Evolutionary conservation across 92 coral and sea anemone species (phyloP).

Genomic region (Umimayanthus kanabou): DNA sequence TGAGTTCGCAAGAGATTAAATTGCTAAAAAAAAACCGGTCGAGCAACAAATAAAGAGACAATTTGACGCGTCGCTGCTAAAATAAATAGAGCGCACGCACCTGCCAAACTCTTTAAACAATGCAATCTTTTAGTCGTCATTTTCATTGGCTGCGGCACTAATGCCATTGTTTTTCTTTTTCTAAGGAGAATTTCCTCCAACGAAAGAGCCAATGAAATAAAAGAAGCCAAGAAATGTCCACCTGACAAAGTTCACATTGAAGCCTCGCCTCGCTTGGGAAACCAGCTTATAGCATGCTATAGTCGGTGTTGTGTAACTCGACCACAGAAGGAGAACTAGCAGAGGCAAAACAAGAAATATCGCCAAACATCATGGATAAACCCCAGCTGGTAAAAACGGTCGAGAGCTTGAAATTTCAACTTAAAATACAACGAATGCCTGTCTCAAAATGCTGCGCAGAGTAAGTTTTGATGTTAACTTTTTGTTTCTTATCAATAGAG

Average conservation of each 20-base stretch:
- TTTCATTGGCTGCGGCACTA: conserved; percentile 34
- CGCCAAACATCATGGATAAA: conserved; percentile 71
- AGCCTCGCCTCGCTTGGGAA: conserved; percentile 42
- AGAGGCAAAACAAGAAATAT: not conserved
- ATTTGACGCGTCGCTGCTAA: conserved; percentile 23
- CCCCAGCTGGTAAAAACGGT: conserved; percentile 91
- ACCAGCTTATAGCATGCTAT: conserved; percentile 1
- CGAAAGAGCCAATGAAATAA: conserved; percentile 36
- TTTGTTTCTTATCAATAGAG: conserved; percentile 45
- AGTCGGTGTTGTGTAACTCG: conserved; percentile 14
- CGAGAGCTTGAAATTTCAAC: conserved; percentile 93
- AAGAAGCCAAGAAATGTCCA: conserved; percentile 10
- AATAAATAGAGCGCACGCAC: conserved; percentile 20
- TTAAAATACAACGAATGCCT: conserved; percentile 88
- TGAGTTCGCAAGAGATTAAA: not conserved
- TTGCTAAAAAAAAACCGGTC: not conserved
- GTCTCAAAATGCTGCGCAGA: conserved; percentile 97
- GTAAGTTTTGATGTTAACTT: conserved; percentile 63
- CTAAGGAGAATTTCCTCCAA: conserved; percentile 32
- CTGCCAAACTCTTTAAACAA: conserved; percentile 37
- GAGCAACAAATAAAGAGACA: conserved; percentile 10
- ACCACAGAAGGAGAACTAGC: conserved; percentile 27
- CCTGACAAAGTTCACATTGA: conserved; percentile 29
- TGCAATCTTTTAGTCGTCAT: not conserved
- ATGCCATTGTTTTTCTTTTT: conserved; percentile 30